Evolutionary conservation across 1,140 invertebrate species (phyloP).

Genomic region (Amphibalanus amphitrite): DNA sequence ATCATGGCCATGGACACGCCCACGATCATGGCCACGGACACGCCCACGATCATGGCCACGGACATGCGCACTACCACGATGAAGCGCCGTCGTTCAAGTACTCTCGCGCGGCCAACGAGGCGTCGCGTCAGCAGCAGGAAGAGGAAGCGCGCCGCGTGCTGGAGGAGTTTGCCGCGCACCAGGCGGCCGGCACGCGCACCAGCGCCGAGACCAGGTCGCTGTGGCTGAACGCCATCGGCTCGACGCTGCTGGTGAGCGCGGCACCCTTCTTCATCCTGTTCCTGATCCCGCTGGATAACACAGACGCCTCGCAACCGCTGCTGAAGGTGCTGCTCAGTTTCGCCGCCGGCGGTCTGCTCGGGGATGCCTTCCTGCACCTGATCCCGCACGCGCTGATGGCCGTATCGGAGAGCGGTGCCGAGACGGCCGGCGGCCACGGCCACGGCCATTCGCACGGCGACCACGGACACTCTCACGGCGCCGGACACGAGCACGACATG

Average conservation of each 20-base stretch:
- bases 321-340: slow-evolving; percentile 82
- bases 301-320: slow-evolving; percentile 57
- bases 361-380: slow-evolving; percentile 90
- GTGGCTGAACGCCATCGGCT: slow-evolving; percentile 64
- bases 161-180: slow-evolving; percentile 7
- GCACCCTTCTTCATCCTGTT: slow-evolving; percentile 87
- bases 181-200: slow-evolving; percentile 11
- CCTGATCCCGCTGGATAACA: slow-evolving; percentile 80
- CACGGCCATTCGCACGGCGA: slow-evolving; percentile 35
- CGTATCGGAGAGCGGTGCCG: slow-evolving; percentile 20
- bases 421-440: slow-evolving; percentile 28
- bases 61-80: slow-evolving; percentile 21
- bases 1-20: too few relatives aligned
- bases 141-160: slow-evolving; percentile 14
- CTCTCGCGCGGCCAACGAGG: slow-evolving; percentile 47
- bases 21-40: too few relatives aligned
- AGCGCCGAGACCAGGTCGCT: slow-evolving; percentile 27
- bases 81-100: slow-evolving; percentile 54
- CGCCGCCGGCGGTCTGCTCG: slow-evolving; percentile 82
- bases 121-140: slow-evolving; percentile 20
- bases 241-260: slow-evolving; percentile 80
- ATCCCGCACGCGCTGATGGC: slow-evolving; percentile 81
- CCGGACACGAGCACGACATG: slow-evolving; percentile 48
- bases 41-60: too few relatives aligned
- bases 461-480: slow-evolving; percentile 34